Evolutionary conservation across 2,797 vertebrate species (phyloP), one percentile per base, ranked within the genome.

Genomic region (Cirrhinus mrigala): DNA sequence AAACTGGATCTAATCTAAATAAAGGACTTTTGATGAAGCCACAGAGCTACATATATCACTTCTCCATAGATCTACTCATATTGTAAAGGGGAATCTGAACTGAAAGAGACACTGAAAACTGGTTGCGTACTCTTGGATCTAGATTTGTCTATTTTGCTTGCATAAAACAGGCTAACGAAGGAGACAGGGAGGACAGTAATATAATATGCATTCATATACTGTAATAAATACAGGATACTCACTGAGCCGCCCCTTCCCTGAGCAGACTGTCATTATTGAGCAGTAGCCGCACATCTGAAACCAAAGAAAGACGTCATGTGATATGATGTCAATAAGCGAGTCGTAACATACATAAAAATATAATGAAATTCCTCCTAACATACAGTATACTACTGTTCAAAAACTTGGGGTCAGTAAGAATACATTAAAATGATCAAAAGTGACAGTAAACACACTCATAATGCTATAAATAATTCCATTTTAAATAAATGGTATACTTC

Each of bases 241-340:
- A 99, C 98, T 97, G 96, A 82, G 97, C 96, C 10, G 97, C 96
- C 81, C 96, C 97, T 94, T 98, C 97, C 94, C 96, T 96, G 96
- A 99, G 97, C 88, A 99, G 96, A 92, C 95, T 96, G 92, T 99
- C 98, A 93, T 99, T 98, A 93, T 96, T 97, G 89, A 99, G 97
- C 92, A 99, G 94, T 90, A 97, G 92, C 89, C 97, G 96, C 82
- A 99, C 97, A 96, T 99, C 98, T 99, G 91, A 83, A 90, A 89
- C 18, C 80, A 86, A 66, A 90, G 62, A 78, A 85, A 79, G 54
- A 62, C 48, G 15, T 58, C 15, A 78, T 54, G 48, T 40, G 33
- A 52, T 74, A 54, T 14, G 37, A 52, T 82, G 79, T 33, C 9
- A 64, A n/a, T n/a, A n/a, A 62, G 56, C 0, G 2, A 79, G 37